phyloP scores from a whole-genome alignment of 2,888 invertebrate species.

The Melanotus villosus region DNA sequence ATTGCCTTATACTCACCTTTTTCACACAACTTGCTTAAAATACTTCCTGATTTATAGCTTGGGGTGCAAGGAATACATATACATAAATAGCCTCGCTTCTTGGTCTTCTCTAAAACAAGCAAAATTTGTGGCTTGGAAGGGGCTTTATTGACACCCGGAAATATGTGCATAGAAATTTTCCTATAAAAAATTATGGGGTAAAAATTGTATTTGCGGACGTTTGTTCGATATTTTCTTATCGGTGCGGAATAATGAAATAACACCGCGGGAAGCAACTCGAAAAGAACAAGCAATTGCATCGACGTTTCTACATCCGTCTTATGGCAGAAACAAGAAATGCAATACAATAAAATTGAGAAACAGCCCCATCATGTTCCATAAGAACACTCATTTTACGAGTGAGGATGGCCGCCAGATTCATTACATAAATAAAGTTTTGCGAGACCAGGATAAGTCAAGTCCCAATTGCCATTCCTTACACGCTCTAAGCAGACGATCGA shows the following conservation, averaged over 20 bases:
- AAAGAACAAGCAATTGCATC: background rate
- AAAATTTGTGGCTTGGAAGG: slow-evolving; percentile 42
- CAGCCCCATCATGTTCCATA: slow-evolving; percentile 24
- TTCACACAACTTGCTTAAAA: slow-evolving; percentile 42
- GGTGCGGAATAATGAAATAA: background rate
- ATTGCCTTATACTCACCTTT: slow-evolving; percentile 41
- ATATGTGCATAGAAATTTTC: slow-evolving; percentile 26
- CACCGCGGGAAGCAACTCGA: background rate
- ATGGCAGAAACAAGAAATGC: slow-evolving; percentile 10
- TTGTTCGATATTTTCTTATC: background rate
- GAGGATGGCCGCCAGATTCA: slow-evolving; percentile 54
- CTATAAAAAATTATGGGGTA: slow-evolving; percentile 21
- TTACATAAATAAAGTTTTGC: slow-evolving; percentile 57
- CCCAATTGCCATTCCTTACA: slow-evolving; percentile 46
- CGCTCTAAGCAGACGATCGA: slow-evolving; percentile 53
- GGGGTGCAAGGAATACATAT: slow-evolving; percentile 42
- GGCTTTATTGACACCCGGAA: slow-evolving; percentile 31
- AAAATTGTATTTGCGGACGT: slow-evolving; percentile 3
- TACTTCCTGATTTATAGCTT: slow-evolving; percentile 40
- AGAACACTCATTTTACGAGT: slow-evolving; percentile 54
- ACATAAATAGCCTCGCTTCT: slow-evolving; percentile 39
- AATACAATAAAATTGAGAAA: slow-evolving; percentile 36
- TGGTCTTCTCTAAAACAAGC: slow-evolving; percentile 33
- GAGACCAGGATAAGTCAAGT: slow-evolving; percentile 48
- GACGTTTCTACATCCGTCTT: background rate